These are phyloP conservation scores for Hypolimnas misippus DNA, from an alignment of 2,888 invertebrate genomes.

Conservation along the genomic window DNA sequence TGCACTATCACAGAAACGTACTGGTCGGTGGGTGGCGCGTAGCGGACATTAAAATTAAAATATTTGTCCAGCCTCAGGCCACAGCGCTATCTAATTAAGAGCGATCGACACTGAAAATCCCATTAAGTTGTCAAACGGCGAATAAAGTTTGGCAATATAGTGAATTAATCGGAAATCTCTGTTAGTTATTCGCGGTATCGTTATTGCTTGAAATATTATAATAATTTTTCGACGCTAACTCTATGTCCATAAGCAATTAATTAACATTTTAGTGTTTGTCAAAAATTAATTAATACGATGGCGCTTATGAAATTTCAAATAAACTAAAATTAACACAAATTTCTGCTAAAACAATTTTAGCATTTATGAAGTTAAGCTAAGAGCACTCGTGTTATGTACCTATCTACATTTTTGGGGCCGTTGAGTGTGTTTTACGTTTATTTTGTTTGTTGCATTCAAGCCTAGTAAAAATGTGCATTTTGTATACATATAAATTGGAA, in stretches of 20 bases:
- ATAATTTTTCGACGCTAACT: constrained; percentile 4
- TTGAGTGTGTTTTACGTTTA: too few species aligned
- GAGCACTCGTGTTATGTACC: background rate
- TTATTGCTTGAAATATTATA: constrained; percentile 9
- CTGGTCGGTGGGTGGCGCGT: constrained; percentile 62
- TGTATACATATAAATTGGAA: too few species aligned
- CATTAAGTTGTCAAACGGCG: constrained; percentile 66
- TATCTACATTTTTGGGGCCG: background rate
- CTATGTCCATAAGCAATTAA: background rate
- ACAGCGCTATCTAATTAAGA: constrained; percentile 57
- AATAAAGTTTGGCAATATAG: constrained; percentile 57
- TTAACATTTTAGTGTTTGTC: constrained; percentile 12
- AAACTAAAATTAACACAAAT: background rate
- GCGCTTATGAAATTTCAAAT: constrained; percentile 2
- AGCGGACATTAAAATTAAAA: constrained; percentile 60
- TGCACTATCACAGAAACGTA: constrained; percentile 48
- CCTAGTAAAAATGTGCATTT: too few species aligned
- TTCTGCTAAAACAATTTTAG: constrained; percentile 4
- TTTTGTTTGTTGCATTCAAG: too few species aligned
- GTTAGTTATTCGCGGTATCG: constrained; percentile 32
- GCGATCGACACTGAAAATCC: constrained; percentile 58
- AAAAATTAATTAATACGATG: constrained; percentile 6
- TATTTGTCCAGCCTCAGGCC: constrained; percentile 59
- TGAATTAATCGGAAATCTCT: constrained; percentile 41
- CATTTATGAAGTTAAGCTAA: background rate